Evolutionary conservation across 2,888 invertebrate genomes (phyloP), one percentile per base, ranked within the genome.

Genomic region (Amphipoea lucens): DNA sequence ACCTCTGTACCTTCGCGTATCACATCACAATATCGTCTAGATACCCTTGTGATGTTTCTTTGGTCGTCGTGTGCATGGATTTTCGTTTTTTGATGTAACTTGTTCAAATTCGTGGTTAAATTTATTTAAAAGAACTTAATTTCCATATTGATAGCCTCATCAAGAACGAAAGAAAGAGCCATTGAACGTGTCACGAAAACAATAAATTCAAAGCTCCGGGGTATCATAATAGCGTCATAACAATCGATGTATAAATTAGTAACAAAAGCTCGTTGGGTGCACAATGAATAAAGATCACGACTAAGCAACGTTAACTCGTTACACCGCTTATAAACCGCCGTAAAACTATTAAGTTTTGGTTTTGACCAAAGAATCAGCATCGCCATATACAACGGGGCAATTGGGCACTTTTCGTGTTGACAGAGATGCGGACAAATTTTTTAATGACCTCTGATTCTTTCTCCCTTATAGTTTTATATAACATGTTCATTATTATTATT

Each of bases 21-120:
- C 89, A 91, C 91, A 92, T 93, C 88, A 91, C 91, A 92, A 91
- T 92, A 92, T 92, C 77, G 82, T 77, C 74, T 79, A 74, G 81
- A 70, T 81, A 60, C 68, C 78, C 70, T 20, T 60, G 83, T 90
- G 86, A 90, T 90, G 89, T 92, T 92, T 90, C 90, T 92, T 90
- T 90, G 87, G 89, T 85, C 84, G 86, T 89, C 87, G 78, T 76
- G 79, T 85, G 86, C 86, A 88, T 86, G 87, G 88, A 90, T 90
- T 89, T 90, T 92, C 88, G 91, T 92, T 90, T 88, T 90, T 90
- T 90, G 83, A 45, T 20, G 60, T 42, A 23, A 23, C 57, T 17
- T 36, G 7, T n/a, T 66, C 7, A 17, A 67, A 77, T 36, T 40
- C 54, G 40, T 84, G 69, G 29, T 45, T 62, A 57, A n/a, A 40